Base-by-base conservation (phyloP, 92 coral and sea anemone species). In the Nematostella vectensis region DNA sequence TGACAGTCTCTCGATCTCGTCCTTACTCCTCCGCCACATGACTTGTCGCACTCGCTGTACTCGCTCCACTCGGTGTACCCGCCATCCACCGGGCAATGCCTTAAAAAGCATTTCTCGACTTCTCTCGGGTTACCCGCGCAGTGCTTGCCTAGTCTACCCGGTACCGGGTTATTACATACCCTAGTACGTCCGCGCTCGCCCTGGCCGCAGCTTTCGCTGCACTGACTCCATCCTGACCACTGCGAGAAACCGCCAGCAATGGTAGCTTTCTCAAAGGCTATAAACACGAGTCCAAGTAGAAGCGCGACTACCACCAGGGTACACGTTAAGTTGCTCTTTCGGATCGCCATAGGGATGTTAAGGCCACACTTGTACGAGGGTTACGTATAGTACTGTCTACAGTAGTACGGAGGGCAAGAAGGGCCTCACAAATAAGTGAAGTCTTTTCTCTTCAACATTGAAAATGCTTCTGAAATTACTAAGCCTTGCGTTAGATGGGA, bases 61-160 rank as follows among this genome's bases (percentile, higher is more conserved):
- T 54, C 81, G 0, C 95, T 80, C 99, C 99, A 93, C 22, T 86
- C 79, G 39, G 94, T 71, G 83, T 79, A 93, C 24, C 52, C 63
- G 16, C 98, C 98, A 54, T 54, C 4, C 2, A 66, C 36, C 2
- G 72, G 72, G 26, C 72, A 66, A 15, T 53, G 53, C 12, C 45
- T 45, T 3, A 53, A 27, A 15, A 50, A 52, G 27, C 71, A 65
- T 2, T 6, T 27, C 11, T 9, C 2, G 9, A 25, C 40, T 44
- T 52, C 61, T 3, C 31, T 18, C 3, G n/a, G 4, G 4, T 1
- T 12, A 17, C 72, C 72, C 11, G 54, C 48, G 17, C 72, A 66
- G n/a, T 10, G 1, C 25, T 44, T 27, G 1, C 72, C 72, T 19
- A 50, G 54, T 20, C 39, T 11, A 36, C 31, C 25, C 0, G 72